Evolutionary conservation across 2,888 invertebrate species (phyloP), one percentile per base, ranked within the genome.

Genomic region (Rhamnusium bicolor): DNA sequence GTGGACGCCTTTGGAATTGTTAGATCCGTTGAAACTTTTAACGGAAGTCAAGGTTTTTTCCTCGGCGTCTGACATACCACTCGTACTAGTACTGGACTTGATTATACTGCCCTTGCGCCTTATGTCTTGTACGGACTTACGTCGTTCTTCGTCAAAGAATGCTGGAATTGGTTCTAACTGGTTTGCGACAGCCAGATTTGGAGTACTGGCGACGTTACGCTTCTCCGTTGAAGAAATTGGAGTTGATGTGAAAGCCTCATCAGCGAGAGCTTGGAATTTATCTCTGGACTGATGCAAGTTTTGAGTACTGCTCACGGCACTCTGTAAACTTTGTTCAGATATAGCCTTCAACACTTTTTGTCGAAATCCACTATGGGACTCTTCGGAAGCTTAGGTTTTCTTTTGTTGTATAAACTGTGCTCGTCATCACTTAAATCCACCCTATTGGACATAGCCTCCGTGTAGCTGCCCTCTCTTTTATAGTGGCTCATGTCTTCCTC

Each of bases 1-100:
- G 82, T 94, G 94, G 27, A 95, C 95, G 62, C 94, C 94, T 73
- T 81, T 82, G 66, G 80, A 81, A 19, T 77, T 77, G 24, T 63
- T 76, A 5, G 84, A 84, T 0, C 83, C 82, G 16, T 83, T 85
- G 12, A 85, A 86, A 53, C 84, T 84, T 74, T 83, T 85, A 46
- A 84, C 79, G 0, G 85, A 82, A 54, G 77, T 61, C 46, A 86
- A 70, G 8, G 85, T 83, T 71, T 83, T 86, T 3, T 87, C 87
- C 12, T 86, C 87, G 21, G 80, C 79, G 68, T 86, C 87, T 1
- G 87, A 86, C 74, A 88, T 78, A 1, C 87, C 86, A 60, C 86
- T 87, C 3, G 86, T 87, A 73, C 87, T 88, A 3, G 86, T 85
- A 70, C 86, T 86, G n/a, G 84, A 83, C 73, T 86, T 85, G 27